Evolutionary conservation across 1,140 invertebrate species (phyloP), one percentile per base, ranked within the genome.

Genomic region (Euborellia annulipes): DNA sequence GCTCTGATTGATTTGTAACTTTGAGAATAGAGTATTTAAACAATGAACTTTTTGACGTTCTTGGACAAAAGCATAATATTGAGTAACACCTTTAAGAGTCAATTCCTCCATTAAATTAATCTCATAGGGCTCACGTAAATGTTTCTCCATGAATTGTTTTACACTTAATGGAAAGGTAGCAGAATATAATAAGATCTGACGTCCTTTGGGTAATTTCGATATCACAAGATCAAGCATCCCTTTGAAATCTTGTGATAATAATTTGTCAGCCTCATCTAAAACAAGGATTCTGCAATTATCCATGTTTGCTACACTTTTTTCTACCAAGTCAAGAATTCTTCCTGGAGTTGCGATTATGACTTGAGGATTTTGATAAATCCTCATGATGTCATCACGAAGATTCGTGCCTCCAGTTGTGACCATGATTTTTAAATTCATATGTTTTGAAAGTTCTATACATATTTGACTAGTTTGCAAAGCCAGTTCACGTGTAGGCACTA

Each of bases 81-180:
- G 79, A 32, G 79, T 81, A n/a, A 82, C 74, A 45, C 78, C 78
- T 53, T 82, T 79, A 41, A 82, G 57, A 13, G 78, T 82, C 40
- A 82, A 61, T 58, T 83, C 79, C 50, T 82, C 78, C 78, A 82
- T 82, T 50, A 83, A 58, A 58, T 82, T 82, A 45, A 82, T 81
- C 58, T 82, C 78, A 57, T 79, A 77, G 3, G 78, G 75, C 49
- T 73, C 67, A 16, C 67, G 66, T 53, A 80, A 59, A 56, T 81
- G 71, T 50, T 73, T 75, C 51, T 62, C 62, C 73, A 79, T 78
- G 58, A 82, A 82, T 30, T 71, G 58, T 55, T 79, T 73, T 9
- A 83, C 79, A 40, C 76, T 76, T 3, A 76, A 58, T 34, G 79
- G 79, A 57, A 83, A 83, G 17, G 78, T 82, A 27, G 78, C 79